These are phyloP conservation scores for Syrista parreyssii DNA, from an alignment of 2,888 invertebrate species.

Conservation along the genomic window DNA sequence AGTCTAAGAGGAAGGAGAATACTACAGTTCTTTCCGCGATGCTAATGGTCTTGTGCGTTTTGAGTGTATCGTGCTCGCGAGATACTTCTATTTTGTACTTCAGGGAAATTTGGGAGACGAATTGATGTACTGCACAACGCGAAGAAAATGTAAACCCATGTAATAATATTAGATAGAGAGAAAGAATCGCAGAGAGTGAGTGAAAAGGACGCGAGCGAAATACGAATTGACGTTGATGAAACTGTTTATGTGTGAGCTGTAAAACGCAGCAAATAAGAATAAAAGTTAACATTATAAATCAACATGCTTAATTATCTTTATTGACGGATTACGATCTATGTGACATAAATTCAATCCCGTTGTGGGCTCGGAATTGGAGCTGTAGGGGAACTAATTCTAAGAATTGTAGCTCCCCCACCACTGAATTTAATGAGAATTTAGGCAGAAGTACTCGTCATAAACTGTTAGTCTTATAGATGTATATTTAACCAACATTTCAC, in stretches of 20 bases:
- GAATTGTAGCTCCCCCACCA: too few relatives aligned
- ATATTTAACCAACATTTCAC: too few relatives aligned
- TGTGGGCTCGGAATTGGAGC: too few relatives aligned
- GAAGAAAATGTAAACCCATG: background rate
- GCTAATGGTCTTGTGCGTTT: background rate
- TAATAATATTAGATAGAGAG: background rate
- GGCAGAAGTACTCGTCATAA: too few relatives aligned
- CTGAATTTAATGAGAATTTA: too few relatives aligned
- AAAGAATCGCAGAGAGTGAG: background rate
- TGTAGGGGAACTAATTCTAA: too few relatives aligned
- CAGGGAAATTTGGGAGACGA: constrained; percentile 9
- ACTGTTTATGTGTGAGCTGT: background rate
- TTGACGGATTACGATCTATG: background rate
- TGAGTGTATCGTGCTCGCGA: constrained; percentile 5
- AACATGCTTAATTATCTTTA: background rate
- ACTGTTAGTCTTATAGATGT: too few relatives aligned
- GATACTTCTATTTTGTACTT: constrained; percentile 36
- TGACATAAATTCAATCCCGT: background rate
- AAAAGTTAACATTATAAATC: background rate
- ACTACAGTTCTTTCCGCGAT: background rate
- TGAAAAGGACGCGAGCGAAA: background rate
- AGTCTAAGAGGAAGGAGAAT: background rate
- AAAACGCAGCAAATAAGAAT: background rate
- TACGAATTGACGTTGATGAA: background rate
- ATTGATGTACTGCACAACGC: background rate